Conservation (phyloP, 2,113 vertebrate genomes). For the Heptranchias perlo region DNA sequence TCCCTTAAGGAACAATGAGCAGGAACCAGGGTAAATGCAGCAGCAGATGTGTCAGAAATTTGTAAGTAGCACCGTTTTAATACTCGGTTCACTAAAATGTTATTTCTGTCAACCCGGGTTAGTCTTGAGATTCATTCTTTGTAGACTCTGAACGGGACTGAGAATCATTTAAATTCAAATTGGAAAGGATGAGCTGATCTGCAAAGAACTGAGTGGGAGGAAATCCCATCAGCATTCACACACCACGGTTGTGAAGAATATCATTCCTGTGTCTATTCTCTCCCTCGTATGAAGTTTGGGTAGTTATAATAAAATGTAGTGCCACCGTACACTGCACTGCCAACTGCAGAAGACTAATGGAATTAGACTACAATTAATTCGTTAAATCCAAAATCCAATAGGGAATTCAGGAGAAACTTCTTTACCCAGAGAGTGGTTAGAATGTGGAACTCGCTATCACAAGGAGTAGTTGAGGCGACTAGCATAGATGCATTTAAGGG, state of each 20-base stretch:
- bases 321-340: neutral
- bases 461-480: too few relatives aligned
- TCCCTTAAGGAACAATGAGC: conserved; percentile 48
- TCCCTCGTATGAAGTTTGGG: neutral
- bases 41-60: conserved; percentile 12
- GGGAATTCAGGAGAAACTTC: too few relatives aligned
- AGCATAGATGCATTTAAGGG: too few relatives aligned
- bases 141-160: neutral
- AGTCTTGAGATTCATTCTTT: neutral
- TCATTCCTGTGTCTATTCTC: neutral
- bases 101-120: conserved; percentile 12
- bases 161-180: conserved; percentile 16
- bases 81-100: neutral
- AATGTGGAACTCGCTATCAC: too few relatives aligned
- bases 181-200: neutral
- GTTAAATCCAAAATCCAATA: too few relatives aligned
- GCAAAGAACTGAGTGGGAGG: neutral
- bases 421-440: too few relatives aligned
- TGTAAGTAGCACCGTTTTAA: conserved; percentile 6
- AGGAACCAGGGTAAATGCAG: neutral
- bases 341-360: neutral
- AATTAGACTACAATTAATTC: neutral
- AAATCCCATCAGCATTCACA: neutral
- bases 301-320: neutral
- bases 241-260: too few relatives aligned